These are phyloP conservation scores for Elysia crispata DNA, from an alignment of 2,888 invertebrate genomes.

Conservation along the genomic window DNA sequence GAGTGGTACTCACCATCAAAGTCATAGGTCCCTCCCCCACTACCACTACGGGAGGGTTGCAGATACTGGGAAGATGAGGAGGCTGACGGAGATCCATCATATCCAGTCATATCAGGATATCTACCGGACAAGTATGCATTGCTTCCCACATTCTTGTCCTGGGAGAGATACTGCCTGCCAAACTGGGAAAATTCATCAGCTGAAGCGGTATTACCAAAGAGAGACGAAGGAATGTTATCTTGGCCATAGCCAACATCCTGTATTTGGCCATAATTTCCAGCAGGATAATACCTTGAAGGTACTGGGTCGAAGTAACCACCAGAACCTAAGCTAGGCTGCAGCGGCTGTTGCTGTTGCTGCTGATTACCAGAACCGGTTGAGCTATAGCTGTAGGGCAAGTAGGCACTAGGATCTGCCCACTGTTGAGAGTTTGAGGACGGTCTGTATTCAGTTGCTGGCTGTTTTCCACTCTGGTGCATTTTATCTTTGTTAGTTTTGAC, in stretches of 20 bases:
- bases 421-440: conserved; percentile 15
- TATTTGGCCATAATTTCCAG: no score
- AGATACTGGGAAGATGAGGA: conserved; percentile 29
- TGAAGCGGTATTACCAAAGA: conserved; percentile 32
- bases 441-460: conserved; percentile 18
- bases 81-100: conserved; percentile 31
- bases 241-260: conserved; percentile 16
- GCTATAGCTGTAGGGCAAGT: conserved; percentile 21
- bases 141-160: not conserved
- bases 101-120: not conserved
- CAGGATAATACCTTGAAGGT: conserved; percentile 21
- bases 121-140: no score
- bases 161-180: conserved; percentile 43
- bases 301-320: conserved; percentile 20
- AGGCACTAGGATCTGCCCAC: conserved; percentile 36
- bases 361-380: not conserved
- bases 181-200: conserved; percentile 44
- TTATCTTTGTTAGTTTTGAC: not conserved
- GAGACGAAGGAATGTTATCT: conserved; percentile 33
- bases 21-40: conserved; percentile 10
- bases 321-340: not conserved
- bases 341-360: conserved; percentile 13
- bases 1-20: conserved; percentile 41
- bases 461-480: not conserved
- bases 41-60: not conserved